These are phyloP conservation scores for Catostomus latipinnis DNA, from an alignment of 2,797 vertebrate species.

Conservation along the genomic window DNA sequence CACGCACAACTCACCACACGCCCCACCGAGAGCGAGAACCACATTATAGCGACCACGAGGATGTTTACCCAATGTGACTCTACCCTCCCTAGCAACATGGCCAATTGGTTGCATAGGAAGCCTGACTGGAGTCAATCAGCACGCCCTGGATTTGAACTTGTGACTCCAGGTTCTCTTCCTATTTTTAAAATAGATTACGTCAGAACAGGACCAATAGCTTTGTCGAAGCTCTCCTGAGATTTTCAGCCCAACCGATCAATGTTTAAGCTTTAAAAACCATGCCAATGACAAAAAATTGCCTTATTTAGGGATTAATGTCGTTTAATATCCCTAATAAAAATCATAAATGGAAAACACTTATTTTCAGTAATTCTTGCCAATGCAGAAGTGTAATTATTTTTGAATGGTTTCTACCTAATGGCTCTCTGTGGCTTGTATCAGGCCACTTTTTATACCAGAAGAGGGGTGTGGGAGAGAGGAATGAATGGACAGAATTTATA, in stretches of 20 bases:
- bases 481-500: not conserved
- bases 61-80: too few species aligned
- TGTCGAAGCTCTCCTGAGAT: not conserved
- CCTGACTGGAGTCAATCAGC: too few species aligned
- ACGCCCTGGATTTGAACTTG: too few species aligned
- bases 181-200: not conserved
- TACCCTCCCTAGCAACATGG: too few species aligned
- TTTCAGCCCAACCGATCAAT: not conserved
- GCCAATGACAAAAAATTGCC: not conserved
- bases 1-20: too few species aligned
- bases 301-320: slow-evolving; percentile 19
- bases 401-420: slow-evolving; percentile 29
- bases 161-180: too few species aligned
- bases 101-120: too few species aligned
- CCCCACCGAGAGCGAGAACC: too few species aligned
- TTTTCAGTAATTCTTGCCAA: slow-evolving; percentile 21
- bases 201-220: not conserved
- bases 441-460: slow-evolving; percentile 21
- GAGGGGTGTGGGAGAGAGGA: not conserved
- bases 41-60: too few species aligned
- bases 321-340: slow-evolving; percentile 31
- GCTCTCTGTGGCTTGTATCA: slow-evolving; percentile 4
- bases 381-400: slow-evolving; percentile 33
- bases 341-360: slow-evolving; percentile 33
- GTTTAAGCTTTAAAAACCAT: not conserved